A percentile compares a stretch with the other conserved stretches of the same genome.
Evolutionary conservation across 2,888 invertebrate genomes (phyloP).

Genomic region (Microctonus brassicae): DNA sequence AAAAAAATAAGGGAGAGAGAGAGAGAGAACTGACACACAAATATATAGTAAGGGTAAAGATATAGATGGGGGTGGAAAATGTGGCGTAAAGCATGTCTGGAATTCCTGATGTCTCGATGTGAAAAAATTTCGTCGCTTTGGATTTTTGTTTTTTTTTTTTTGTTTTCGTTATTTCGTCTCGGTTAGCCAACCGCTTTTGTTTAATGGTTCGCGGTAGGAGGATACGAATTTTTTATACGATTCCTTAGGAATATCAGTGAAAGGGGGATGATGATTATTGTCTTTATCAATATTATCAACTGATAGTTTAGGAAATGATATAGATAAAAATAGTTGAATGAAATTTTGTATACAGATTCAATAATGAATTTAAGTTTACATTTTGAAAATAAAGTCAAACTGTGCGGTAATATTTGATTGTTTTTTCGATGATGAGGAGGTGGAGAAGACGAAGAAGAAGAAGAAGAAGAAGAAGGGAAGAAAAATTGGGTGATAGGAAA

Average conservation of each 20-base stretch:
- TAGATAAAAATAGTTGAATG: no score
- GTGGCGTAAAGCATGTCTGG: slow-evolving; percentile 40
- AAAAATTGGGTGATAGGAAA: background rate
- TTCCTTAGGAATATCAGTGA: no score
- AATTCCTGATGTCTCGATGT: slow-evolving; percentile 37
- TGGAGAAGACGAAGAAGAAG: no score
- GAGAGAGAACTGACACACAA: slow-evolving; percentile 30
- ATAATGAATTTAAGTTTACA: no score
- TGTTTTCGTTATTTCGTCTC: slow-evolving; percentile 57
- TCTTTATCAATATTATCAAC: no score
- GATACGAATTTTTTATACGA: slow-evolving; percentile 42
- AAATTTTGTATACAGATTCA: no score
- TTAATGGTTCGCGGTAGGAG: slow-evolving; percentile 65
- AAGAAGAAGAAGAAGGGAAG: background rate
- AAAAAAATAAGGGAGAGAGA: background rate
- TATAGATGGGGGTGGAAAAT: slow-evolving; percentile 34
- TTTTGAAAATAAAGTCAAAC: no score
- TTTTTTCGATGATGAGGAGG: no score
- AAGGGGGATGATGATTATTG: no score
- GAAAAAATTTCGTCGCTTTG: slow-evolving; percentile 59
- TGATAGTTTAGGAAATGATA: no score
- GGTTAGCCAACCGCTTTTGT: slow-evolving; percentile 68
- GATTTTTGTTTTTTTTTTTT: slow-evolving; percentile 25
- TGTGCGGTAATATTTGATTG: no score
- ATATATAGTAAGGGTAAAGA: slow-evolving; percentile 13